Base-by-base conservation (phyloP, 2,797 vertebrate genomes). In the Rhynchonycteris naso region DNA sequence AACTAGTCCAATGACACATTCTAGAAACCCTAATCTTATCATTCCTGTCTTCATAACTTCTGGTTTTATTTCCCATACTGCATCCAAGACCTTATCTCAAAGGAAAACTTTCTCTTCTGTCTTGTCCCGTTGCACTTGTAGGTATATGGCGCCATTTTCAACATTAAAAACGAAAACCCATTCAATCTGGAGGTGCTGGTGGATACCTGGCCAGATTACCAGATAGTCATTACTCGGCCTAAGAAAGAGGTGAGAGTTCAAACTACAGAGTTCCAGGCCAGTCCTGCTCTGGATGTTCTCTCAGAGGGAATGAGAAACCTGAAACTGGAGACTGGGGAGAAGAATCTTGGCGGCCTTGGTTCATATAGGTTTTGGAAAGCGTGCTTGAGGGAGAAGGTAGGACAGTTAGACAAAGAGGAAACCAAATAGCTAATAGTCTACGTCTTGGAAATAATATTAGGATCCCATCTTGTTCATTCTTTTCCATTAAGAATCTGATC, bases 111-210 rank as follows among this genome's bases (percentile, higher is more conserved):
- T 10, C 9, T 58, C 69, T 58, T 4, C 58, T 52, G 21, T 38
- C 86, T 35, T 35, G 33, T 30, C 68, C n/a, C 68, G 1, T 68
- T 80, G 33, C 59, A 24, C 15, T 84, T 54, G 9, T 26, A 97
- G 97, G 95, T 97, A 12, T 95, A 96, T 61, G 95, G 96, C 11
- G 56, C 93, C 19, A 47, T 97, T 50, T 94, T 93, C 85, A 69
- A 95, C 66, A 87, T 96, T 11, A 91, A 71, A 68, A 75, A 68
- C 22, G 83, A 93, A 85, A 97, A 96, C 24, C 92, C 93, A 5
- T 96, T 96, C 81, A 82, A 96, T 38, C 63, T 95, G 76, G 97
- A 97, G 54, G 88, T 96, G 59, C 56, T 97, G n/a, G 95, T 96
- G 59, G 96, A 97, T 65, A 88, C 81, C 50, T 96, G 97, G 97